Base-by-base conservation (phyloP, 2,113 vertebrate species). In the Hippocampus mohnikei region DNA sequence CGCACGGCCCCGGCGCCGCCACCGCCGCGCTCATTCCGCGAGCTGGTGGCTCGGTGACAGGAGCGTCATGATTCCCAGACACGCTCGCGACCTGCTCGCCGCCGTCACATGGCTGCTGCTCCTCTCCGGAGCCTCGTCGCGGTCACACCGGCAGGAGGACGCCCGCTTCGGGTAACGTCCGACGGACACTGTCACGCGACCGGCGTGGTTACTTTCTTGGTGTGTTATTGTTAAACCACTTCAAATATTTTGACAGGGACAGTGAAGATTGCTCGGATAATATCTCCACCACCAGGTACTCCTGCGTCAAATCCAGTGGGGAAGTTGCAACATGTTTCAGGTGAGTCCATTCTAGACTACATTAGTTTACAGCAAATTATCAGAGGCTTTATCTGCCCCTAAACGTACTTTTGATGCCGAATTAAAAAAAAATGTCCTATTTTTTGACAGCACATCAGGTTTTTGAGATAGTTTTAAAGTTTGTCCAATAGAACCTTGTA, bases 271-370 rank as follows among this genome's bases (percentile, higher is more conserved):
- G 96, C 77, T 94, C 95, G 1, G 96, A 98, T 76, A 95, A 95
- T 78, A 91, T 97, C 67, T 91, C 93, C n/a, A 96, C 96, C 10
- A 95, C 93, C 7, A 94, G 92, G 46, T 98, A 98, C 73, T 94
- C 95, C 15, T 98, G 96, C 75, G 80, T 95, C 79, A 97, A 96
- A 68, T 65, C 95, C 55, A 92, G 92, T 1, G 96, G 96, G 16
- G 95, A 97, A 81, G 85, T 95, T 50, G 87, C 95, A 37, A 95
- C 95, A 52, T 98, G 96, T 82, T 96, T 95, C 93, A 96, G 95
- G 96, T 98, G 92, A 69, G 29, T 64, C 4, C 7, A 8, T 44
- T 27, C 59, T 50, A 20, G 46, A 16, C 16, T 7, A 20, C 12
- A 15, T 12, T 44, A 13, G 12, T 44, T 13, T 12, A 44, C 42